Evolutionary conservation across 2,888 invertebrate genomes (phyloP), one percentile per base, ranked within the genome.

Genomic region (Lepidonotus clava): DNA sequence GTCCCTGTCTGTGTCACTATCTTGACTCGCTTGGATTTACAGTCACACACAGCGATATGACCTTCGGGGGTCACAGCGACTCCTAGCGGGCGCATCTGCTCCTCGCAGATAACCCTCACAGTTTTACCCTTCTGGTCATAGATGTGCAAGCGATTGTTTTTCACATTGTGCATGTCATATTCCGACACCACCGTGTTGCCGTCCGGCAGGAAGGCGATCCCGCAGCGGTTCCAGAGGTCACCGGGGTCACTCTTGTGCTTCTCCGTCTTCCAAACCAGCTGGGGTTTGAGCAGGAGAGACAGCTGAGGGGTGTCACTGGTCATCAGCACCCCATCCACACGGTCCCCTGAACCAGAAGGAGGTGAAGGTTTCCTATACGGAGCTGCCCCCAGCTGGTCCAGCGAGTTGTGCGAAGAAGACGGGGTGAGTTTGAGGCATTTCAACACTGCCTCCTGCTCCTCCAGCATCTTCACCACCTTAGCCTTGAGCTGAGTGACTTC

Each of bases 211-310:
- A 89, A 89, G 28, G 86, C 85, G 2, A 88, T 86, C 34, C 84
- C 89, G 66, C 88, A 89, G 4, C 89, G 89, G 56, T 90, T 89
- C 67, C 86, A 88, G 24, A 89, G 38, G 24, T 88, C 89, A 8
- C 83, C 88, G n/a, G 84, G 28, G 76, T 90, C 90, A 56, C 40
- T 86, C n/a, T 85, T 67, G n/a, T 85, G 86, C 71, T 88, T 89
- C 85, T 90, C 90, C 21, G 87, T 46, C 84, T 88, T 89, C 90
- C 89, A 89, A 21, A 89, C 6, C 6, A 89, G 87, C 41, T 88
- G 85, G 5, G 89, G 89, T 83, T 87, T 87, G 46, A 88, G 46
- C 21, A 89, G 88, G 76, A 89, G 41, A 11, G 87, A 87, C 40
- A 38, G 21, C 32, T 77, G 18, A 1, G 1, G 71, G 34, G 8